Evolutionary conservation across 2,113 vertebrate species (phyloP).

Genomic region (Varanus salvator): DNA sequence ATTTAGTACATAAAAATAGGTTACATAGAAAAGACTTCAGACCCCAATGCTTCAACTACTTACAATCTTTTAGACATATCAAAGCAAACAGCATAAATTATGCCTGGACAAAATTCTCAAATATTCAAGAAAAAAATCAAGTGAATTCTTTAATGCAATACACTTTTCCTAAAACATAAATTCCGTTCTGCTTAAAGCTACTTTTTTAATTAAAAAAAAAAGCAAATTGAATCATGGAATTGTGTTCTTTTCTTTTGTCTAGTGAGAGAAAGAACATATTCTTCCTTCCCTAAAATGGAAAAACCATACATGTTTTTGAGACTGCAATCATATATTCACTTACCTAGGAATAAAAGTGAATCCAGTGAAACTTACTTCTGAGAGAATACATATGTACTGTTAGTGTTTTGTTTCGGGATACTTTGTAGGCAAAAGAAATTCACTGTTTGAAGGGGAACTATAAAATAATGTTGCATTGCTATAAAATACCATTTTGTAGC

Average conservation of each 20-base stretch:
- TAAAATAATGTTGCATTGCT: neutral
- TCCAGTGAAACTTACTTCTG: neutral
- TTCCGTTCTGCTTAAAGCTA: neutral
- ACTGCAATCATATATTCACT: neutral
- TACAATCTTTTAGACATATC: neutral
- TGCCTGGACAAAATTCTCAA: neutral
- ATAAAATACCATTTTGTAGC: neutral
- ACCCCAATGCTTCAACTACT: neutral
- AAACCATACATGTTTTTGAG: neutral
- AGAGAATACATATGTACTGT: neutral
- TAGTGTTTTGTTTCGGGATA: neutral
- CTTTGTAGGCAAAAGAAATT: neutral
- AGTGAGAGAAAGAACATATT: neutral
- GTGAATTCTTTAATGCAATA: neutral
- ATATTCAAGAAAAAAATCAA: neutral
- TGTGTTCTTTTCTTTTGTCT: neutral
- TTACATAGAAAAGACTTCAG: neutral
- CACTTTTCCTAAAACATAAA: neutral
- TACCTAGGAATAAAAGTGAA: neutral
- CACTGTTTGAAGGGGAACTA: neutral
- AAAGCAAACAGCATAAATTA: neutral
- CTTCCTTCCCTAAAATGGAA: neutral
- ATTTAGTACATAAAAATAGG: neutral
- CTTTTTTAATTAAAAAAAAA: neutral
- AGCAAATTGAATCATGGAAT: neutral